Base-by-base conservation (phyloP, 2,797 vertebrate genomes). In the Gouania willdenowi region DNA sequence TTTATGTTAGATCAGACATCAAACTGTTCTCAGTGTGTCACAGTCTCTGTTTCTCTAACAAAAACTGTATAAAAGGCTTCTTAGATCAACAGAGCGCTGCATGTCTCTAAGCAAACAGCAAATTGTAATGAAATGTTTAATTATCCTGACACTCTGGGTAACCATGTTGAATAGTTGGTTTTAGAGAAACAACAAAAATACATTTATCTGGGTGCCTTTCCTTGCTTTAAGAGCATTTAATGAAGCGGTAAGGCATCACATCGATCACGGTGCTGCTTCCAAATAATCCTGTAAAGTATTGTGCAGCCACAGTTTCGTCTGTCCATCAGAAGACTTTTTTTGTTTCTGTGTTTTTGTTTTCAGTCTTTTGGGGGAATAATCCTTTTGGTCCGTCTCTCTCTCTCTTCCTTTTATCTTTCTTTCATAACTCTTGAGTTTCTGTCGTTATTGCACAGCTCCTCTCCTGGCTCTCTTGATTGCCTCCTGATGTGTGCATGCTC, bases 71-170 rank as follows among this genome's bases (percentile, higher is more conserved):
- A 66, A 66, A 71, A 58, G 51, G n/a, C 44, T 39, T 44, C 26
- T 8, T 24, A 45, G 41, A 30, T 51, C 57, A 48, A 42, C 59
- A 39, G 33, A 40, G 43, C n/a, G 5, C 32, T 55, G 31, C 44
- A 32, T 15, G 29, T 46, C 61, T 21, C 15, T 29, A 40, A 62
- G 68, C 64, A 54, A 54, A 65, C 67, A 49, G 8, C 6, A 3
- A 44, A 39, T 71, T 25, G 42, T 84, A 82, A 86, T 85, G 78
- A 72, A 83, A 84, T 79, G 79, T 55, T 76, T 84, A 71, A 85
- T 84, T 77, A 83, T 77, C 45, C 63, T 45, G 70, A 81, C 66
- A 60, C 67, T 52, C 66, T 38, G 54, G 81, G 79, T 80, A 86
- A 78, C 77, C 83, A 76, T 81, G 59, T 54, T 23, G 41, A 74